A percentile compares a stretch with the other conserved stretches of the same genome.
These are phyloP conservation scores for Steatocranus sp. DNA, from an alignment of 2,797 vertebrate species.

Conservation along the genomic window DNA sequence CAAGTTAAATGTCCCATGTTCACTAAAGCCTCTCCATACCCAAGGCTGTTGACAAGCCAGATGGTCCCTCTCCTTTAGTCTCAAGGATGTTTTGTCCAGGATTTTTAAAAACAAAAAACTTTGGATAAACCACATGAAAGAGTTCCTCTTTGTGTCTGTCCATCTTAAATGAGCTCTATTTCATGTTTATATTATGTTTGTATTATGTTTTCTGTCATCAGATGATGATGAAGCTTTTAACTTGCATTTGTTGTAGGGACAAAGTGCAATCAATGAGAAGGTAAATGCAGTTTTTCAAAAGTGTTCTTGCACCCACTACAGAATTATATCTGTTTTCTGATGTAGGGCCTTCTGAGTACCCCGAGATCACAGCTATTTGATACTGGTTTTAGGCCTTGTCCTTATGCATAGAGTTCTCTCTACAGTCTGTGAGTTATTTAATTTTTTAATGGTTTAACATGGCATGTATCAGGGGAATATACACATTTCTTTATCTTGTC, in stretches of 20 bases:
- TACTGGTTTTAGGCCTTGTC: neutral
- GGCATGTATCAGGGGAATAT: neutral
- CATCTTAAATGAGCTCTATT: neutral
- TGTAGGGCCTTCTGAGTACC: neutral
- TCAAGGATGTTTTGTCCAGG: neutral
- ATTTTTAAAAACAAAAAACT: neutral
- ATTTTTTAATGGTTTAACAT: neutral
- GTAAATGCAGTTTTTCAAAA: neutral
- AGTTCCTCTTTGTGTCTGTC: neutral
- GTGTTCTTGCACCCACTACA: neutral
- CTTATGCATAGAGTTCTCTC: neutral
- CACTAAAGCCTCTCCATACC: neutral
- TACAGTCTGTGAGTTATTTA: neutral
- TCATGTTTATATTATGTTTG: neutral
- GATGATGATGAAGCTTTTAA: neutral
- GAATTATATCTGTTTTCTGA: neutral
- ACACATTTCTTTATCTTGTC: neutral
- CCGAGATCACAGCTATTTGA: neutral
- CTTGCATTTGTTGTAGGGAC: neutral
- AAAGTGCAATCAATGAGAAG: neutral
- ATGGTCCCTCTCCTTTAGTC: neutral
- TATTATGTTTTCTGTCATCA: neutral
- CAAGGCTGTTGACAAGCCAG: neutral
- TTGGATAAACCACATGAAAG: neutral
- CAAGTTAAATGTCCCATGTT: neutral